Evolutionary conservation across 1,140 invertebrate species (phyloP).

Genomic region (Drosophila dunni): DNA sequence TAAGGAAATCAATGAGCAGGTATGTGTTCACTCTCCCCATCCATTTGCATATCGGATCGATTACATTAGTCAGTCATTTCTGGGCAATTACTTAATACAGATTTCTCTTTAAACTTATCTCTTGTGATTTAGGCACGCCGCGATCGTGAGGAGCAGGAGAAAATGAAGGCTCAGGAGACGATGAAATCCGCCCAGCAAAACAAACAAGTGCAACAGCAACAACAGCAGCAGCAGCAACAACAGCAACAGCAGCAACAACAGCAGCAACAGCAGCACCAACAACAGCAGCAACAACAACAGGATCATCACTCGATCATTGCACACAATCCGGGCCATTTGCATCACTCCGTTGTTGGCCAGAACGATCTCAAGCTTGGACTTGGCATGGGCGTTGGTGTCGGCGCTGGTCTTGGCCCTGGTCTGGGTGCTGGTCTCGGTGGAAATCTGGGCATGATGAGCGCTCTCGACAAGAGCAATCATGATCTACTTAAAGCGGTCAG

Average conservation of each 20-base stretch:
- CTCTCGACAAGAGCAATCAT: constrained; percentile 86
- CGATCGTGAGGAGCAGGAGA: constrained; percentile 95
- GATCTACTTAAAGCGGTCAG: constrained; percentile 87
- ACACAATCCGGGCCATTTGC: constrained; percentile 84
- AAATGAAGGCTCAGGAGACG: constrained; percentile 95
- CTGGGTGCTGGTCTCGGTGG: constrained; percentile 74
- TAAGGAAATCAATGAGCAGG: constrained; percentile 97
- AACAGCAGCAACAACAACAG: constrained; percentile 86
- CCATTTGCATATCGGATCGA: constrained; percentile 20
- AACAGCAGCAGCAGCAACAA: constrained; percentile 87
- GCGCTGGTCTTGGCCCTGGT: constrained; percentile 59
- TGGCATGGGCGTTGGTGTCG: constrained; percentile 74
- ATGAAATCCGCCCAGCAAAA: constrained; percentile 92
- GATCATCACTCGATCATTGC: constrained; percentile 86
- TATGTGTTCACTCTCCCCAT: constrained; percentile 32
- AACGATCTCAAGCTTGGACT: constrained; percentile 83
- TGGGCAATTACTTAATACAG: neutral
- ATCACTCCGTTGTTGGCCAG: constrained; percentile 84
- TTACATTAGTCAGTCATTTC: neutral
- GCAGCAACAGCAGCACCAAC: constrained; percentile 88
- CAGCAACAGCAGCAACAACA: constrained; percentile 86
- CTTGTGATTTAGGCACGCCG: constrained; percentile 86
- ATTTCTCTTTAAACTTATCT: neutral
- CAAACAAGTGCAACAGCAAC: constrained; percentile 86
- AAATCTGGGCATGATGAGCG: constrained; percentile 85